phyloP scores from a whole-genome alignment of 2,797 vertebrate genomes.

The Muraenolepis orangiensis region DNA sequence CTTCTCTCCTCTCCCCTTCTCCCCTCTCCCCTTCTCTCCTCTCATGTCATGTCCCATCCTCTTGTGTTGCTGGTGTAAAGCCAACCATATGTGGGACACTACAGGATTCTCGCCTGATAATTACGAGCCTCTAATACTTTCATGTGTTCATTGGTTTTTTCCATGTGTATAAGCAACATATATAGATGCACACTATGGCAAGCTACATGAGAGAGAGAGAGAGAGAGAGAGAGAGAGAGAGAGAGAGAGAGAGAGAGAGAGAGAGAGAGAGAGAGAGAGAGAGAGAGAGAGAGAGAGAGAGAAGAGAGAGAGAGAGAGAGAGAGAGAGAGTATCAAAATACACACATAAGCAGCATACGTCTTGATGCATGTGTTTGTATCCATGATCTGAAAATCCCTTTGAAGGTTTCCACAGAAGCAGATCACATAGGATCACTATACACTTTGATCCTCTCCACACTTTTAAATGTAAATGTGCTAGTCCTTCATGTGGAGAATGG shows the following conservation, averaged over 20 bases:
- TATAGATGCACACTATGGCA: neutral
- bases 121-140: neutral
- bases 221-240: neutral
- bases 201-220: neutral
- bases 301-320: slow-evolving; percentile 8
- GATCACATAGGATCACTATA: slow-evolving; percentile 27
- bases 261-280: neutral
- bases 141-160: neutral
- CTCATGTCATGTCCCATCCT: neutral
- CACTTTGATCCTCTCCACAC: slow-evolving; percentile 55
- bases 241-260: slow-evolving; percentile 4
- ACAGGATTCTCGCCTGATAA: neutral
- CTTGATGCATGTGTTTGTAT: slow-evolving; percentile 55
- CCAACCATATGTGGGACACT: neutral
- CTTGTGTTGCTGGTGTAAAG: neutral
- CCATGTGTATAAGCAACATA: neutral
- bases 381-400: slow-evolving; percentile 56
- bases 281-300: neutral
- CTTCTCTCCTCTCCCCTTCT: neutral
- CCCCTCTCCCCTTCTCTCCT: neutral
- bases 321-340: neutral
- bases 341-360: slow-evolving; percentile 37
- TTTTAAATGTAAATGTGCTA: slow-evolving; percentile 68
- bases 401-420: slow-evolving; percentile 47
- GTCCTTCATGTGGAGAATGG: slow-evolving; percentile 38